These are phyloP conservation scores for Melanophora roralis DNA, from an alignment of 2,888 invertebrate species.

Conservation along the genomic window DNA sequence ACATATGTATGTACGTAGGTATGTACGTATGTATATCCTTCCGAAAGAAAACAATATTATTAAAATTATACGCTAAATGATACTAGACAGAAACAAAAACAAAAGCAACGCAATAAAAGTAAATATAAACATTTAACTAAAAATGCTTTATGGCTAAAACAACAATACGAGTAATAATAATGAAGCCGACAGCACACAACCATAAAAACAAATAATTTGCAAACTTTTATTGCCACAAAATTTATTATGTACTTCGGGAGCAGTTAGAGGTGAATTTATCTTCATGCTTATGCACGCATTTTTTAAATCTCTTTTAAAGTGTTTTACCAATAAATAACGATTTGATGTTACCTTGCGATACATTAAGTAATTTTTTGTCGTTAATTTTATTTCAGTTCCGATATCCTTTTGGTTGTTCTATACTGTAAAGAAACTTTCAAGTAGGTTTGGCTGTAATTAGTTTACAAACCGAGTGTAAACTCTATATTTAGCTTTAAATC, in stretches of 20 bases:
- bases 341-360: too few species aligned
- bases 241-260: too few species aligned
- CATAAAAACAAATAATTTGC: not conserved
- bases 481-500: too few species aligned
- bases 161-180: too few species aligned
- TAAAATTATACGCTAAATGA: slow-evolving; percentile 1
- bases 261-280: not conserved
- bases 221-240: slow-evolving; percentile 8
- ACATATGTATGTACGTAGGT: not conserved
- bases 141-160: slow-evolving; percentile 9
- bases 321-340: not conserved
- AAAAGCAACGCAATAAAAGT: not conserved
- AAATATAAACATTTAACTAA: not conserved
- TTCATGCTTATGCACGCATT: not conserved
- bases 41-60: not conserved
- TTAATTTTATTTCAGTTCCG: too few species aligned
- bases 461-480: too few species aligned
- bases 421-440: too few species aligned
- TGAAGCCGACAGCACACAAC: not conserved
- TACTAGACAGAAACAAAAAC: not conserved
- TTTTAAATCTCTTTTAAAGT: not conserved
- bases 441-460: too few species aligned
- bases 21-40: not conserved
- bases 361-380: too few species aligned
- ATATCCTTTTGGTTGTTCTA: too few species aligned